A percentile compares a stretch with the other conserved stretches of the same genome.
Evolutionary conservation across 2,113 vertebrate genomes (phyloP).

Genomic region (Gavialis gangeticus): DNA sequence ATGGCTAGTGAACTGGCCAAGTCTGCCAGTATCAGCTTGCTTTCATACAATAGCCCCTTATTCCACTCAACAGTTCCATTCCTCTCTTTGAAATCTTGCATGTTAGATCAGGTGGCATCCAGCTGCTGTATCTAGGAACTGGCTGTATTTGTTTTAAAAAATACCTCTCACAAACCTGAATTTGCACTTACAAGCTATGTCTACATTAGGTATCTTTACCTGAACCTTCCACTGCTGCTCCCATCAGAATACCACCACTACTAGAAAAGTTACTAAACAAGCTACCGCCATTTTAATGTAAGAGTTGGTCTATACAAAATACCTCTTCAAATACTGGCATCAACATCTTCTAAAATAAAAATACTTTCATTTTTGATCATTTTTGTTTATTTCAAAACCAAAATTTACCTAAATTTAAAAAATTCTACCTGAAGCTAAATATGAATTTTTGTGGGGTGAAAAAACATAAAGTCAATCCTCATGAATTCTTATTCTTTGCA

Average conservation of each 20-base stretch:
- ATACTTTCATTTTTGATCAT: not conserved
- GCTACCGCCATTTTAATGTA: not conserved
- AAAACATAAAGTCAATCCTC: no score
- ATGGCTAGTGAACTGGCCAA: not conserved
- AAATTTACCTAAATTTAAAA: no score
- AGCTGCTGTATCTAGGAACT: conserved; percentile 8
- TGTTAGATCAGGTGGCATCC: not conserved
- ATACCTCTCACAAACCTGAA: not conserved
- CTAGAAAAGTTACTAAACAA: not conserved
- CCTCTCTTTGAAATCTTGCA: not conserved
- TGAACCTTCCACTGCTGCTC: not conserved
- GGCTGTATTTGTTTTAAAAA: not conserved
- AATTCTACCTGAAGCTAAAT: no score
- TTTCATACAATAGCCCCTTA: not conserved
- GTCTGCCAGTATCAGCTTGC: not conserved
- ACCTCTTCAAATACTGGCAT: not conserved
- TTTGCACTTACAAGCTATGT: not conserved
- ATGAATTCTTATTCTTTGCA: not conserved
- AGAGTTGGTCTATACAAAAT: not conserved
- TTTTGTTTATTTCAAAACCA: not conserved
- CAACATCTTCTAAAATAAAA: not conserved
- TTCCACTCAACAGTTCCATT: not conserved
- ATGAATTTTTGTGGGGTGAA: no score
- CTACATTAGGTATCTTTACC: not conserved
- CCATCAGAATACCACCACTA: rapidly evolving